These are phyloP conservation scores for Pterocles burchelli DNA, from an alignment of 2,113 vertebrate species.

Conservation along the genomic window DNA sequence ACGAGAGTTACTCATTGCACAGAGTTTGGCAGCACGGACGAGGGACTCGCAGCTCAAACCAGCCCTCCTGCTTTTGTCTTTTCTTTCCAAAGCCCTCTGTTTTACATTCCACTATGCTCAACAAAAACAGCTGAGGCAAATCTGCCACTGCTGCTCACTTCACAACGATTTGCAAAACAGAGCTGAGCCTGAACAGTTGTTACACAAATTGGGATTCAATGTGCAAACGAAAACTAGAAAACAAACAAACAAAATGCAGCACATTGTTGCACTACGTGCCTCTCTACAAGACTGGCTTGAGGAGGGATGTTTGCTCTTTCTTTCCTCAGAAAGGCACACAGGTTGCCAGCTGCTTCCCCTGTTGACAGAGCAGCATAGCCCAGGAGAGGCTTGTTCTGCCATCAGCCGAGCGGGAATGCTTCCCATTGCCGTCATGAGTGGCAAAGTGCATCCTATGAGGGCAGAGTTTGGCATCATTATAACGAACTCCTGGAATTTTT, in stretches of 20 bases:
- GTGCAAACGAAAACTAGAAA: not conserved
- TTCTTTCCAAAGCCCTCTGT: not conserved
- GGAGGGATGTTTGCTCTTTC: not conserved
- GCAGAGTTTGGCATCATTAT: not conserved
- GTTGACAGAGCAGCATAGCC: not conserved
- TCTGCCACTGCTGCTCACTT: conserved; percentile 49
- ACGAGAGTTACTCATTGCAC: not conserved
- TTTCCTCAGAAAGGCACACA: not conserved
- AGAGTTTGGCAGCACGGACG: not conserved
- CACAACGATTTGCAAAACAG: conserved; percentile 8
- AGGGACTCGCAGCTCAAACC: not conserved
- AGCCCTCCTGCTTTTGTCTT: fast-evolving
- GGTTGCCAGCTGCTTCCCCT: not conserved
- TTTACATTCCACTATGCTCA: not conserved
- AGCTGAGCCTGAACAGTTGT: conserved; percentile 28
- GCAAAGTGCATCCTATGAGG: not conserved
- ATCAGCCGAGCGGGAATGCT: fast-evolving
- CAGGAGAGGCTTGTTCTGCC: not conserved
- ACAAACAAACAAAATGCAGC: not conserved
- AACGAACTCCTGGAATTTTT: not conserved
- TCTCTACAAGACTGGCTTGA: not conserved
- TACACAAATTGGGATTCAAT: conserved; percentile 12
- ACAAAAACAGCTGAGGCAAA: conserved; percentile 20
- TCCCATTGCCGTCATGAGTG: not conserved
- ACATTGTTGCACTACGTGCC: not conserved